phyloP scores from a whole-genome alignment of 2,113 vertebrate genomes.

The Archilochus colubris region DNA sequence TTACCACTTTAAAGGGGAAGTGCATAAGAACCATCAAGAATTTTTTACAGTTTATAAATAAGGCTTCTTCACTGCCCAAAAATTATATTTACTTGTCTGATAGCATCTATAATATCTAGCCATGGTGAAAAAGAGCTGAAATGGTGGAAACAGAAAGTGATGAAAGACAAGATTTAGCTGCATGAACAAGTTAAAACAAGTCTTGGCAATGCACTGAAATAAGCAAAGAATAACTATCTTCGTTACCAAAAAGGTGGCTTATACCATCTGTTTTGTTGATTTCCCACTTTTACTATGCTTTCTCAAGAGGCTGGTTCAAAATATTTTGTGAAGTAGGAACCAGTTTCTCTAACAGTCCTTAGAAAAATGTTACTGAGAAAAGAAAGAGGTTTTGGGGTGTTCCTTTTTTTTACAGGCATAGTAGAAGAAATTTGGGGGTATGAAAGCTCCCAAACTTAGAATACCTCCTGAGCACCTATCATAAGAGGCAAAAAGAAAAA shows the following conservation, averaged over 20 bases:
- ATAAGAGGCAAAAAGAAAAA: neutral
- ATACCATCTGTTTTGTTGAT: fast-evolving
- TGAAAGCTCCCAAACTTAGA: neutral
- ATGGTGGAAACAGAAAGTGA: neutral
- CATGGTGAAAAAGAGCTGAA: neutral
- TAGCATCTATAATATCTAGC: neutral
- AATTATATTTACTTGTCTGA: neutral
- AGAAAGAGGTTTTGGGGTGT: neutral
- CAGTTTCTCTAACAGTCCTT: neutral
- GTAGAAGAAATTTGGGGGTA: neutral
- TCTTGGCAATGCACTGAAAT: neutral
- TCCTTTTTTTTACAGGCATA: neutral
- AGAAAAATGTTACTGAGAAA: neutral
- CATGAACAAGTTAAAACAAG: neutral
- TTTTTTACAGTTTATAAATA: neutral
- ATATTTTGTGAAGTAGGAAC: neutral
- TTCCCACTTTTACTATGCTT: neutral
- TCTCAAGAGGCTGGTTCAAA: neutral
- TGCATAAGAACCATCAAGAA: neutral
- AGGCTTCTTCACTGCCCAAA: neutral
- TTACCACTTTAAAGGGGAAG: neutral
- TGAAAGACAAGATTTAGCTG: neutral
- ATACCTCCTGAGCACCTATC: neutral
- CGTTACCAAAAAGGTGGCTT: neutral
- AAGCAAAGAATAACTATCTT: neutral